Percentiles rank a stretch among this genome's conserved stretches.
These are phyloP conservation scores for Trinorchestia longiramus DNA, from an alignment of 1,140 invertebrate species.

Conservation along the genomic window DNA sequence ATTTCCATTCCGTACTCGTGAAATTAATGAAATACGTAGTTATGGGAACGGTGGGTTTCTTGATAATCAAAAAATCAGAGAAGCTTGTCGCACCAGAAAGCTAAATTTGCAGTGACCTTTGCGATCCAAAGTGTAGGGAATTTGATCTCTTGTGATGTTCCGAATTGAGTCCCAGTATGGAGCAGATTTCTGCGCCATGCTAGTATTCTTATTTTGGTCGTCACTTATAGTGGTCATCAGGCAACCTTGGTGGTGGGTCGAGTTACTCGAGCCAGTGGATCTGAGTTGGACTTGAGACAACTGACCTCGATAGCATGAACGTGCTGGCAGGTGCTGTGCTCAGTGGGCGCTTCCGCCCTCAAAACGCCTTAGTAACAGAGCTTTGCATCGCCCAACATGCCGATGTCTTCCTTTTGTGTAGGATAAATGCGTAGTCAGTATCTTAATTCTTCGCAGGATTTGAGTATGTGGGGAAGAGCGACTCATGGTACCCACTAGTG, in stretches of 20 bases:
- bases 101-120: background rate
- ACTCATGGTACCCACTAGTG: background rate
- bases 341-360: background rate
- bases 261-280: background rate
- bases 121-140: background rate
- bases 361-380: conserved; percentile 7
- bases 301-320: background rate
- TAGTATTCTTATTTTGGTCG: background rate
- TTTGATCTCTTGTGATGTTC: background rate
- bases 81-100: background rate
- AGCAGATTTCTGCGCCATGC: background rate
- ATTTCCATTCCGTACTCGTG: background rate
- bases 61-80: background rate
- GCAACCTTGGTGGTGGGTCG: background rate
- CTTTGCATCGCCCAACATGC: background rate
- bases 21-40: background rate
- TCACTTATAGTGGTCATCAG: background rate
- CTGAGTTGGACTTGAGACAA: background rate
- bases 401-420: background rate
- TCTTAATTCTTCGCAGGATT: background rate
- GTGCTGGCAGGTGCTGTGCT: background rate
- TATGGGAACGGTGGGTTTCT: background rate
- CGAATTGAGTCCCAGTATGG: background rate
- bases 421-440: background rate
- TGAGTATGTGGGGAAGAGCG: background rate